phyloP scores from a whole-genome alignment of 92 coral and sea anemone genomes.

The Blastomussa wellsi region DNA sequence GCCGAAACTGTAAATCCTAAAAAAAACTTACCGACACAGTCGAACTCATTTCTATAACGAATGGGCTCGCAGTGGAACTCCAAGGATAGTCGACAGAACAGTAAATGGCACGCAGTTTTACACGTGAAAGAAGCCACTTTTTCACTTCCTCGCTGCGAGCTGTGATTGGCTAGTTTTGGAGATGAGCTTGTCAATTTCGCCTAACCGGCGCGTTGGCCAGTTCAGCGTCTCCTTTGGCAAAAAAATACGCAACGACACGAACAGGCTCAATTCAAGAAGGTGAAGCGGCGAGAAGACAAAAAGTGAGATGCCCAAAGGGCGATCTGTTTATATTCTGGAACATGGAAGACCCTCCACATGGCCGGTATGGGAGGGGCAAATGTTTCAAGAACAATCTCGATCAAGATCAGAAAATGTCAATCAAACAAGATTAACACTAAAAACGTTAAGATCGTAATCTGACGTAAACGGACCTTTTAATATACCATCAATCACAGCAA shows the following conservation, averaged over 20 bases:
- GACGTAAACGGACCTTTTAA: slow-evolving; percentile 1
- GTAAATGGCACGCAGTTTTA: not conserved
- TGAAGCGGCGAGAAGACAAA: not conserved
- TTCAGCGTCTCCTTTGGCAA: not conserved
- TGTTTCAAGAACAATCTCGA: not conserved
- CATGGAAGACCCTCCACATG: not conserved
- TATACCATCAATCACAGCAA: slow-evolving; percentile 22
- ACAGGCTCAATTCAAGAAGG: not conserved
- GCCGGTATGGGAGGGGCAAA: slow-evolving; percentile 13
- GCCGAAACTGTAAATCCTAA: not conserved
- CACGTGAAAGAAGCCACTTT: not conserved
- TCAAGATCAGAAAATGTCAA: not conserved
- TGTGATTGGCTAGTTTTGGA: slow-evolving; percentile 26
- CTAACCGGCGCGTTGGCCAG: slow-evolving; percentile 15
- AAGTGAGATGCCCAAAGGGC: not conserved
- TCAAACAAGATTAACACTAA: not conserved
- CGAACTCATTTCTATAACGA: not conserved
- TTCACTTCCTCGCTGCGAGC: not conserved
- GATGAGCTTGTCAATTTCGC: slow-evolving; percentile 15
- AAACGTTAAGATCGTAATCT: not conserved
- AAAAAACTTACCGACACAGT: not conserved
- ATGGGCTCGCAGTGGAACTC: not conserved
- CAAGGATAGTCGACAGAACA: no score
- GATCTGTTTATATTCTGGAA: not conserved
- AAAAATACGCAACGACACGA: not conserved